phyloP scores from a whole-genome alignment of 2,113 vertebrate species.

The Paratilapia polleni region DNA sequence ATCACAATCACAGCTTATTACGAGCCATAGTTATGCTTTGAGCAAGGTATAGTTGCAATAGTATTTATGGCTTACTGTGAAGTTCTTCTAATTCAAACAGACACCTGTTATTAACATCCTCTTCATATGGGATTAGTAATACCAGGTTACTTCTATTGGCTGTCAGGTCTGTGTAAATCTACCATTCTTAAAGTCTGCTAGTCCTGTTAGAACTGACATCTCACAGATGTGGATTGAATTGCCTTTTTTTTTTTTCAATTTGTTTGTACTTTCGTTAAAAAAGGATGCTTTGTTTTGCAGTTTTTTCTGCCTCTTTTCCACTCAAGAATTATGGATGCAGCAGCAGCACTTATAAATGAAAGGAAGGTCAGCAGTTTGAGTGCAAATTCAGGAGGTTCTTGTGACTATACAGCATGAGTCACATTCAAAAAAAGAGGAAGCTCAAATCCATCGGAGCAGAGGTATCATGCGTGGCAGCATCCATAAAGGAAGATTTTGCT shows the following conservation, averaged over 20 bases:
- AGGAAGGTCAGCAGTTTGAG: background rate
- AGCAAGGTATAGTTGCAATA: background rate
- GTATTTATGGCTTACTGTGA: background rate
- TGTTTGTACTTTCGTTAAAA: background rate
- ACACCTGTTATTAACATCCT: too few species aligned
- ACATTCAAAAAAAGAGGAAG: background rate
- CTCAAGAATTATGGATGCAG: background rate
- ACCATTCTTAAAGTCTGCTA: background rate
- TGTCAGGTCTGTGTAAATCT: background rate
- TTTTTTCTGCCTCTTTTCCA: background rate
- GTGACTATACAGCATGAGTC: background rate
- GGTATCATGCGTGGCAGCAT: background rate
- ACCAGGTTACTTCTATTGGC: too few species aligned
- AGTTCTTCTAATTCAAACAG: background rate
- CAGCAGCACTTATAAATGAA: background rate
- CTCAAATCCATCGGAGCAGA: background rate
- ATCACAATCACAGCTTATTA: background rate
- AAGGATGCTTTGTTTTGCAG: background rate
- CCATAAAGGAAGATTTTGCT: accelerated
- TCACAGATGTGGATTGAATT: accelerated
- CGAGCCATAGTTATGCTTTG: background rate
- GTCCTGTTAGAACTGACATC: background rate
- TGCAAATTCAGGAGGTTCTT: background rate
- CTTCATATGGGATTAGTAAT: too few species aligned
- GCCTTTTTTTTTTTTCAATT: background rate